phyloP scores from a whole-genome alignment of 64 coral and sea anemone species.

The Porites australiensis region DNA sequence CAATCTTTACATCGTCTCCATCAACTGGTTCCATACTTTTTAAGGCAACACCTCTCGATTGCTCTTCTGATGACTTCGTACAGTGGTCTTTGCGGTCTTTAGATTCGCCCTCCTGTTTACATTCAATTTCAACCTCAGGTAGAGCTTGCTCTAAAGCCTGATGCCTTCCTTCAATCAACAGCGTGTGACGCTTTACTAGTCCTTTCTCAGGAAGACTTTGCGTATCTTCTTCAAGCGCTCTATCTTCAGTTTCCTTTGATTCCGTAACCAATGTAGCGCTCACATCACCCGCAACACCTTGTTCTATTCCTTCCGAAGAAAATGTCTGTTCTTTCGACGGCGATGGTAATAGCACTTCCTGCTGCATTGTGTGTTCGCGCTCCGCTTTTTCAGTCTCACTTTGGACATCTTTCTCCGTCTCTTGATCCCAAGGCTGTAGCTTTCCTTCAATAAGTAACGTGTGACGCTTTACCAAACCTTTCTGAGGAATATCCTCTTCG shows the following conservation, averaged over 20 bases:
- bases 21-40: background rate
- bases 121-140: no score
- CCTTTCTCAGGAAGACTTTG: conserved; percentile 17
- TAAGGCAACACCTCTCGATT: background rate
- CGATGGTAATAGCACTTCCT: no score
- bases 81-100: background rate
- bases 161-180: conserved; percentile 35
- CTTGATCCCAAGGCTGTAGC: background rate
- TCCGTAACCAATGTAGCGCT: background rate
- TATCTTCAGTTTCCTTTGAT: background rate
- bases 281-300: background rate
- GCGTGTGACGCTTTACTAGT: conserved; percentile 47
- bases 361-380: background rate
- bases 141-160: background rate
- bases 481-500: background rate
- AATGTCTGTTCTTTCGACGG: background rate
- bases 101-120: background rate
- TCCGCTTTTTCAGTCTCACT: background rate
- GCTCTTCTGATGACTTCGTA: background rate
- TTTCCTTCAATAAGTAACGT: conserved; percentile 29
- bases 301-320: background rate
- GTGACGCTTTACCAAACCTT: conserved; percentile 57
- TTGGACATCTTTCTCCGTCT: background rate
- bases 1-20: background rate
- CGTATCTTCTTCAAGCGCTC: background rate